phyloP scores from a whole-genome alignment of 2,797 vertebrate genomes.

The Sebastes dallii region DNA sequence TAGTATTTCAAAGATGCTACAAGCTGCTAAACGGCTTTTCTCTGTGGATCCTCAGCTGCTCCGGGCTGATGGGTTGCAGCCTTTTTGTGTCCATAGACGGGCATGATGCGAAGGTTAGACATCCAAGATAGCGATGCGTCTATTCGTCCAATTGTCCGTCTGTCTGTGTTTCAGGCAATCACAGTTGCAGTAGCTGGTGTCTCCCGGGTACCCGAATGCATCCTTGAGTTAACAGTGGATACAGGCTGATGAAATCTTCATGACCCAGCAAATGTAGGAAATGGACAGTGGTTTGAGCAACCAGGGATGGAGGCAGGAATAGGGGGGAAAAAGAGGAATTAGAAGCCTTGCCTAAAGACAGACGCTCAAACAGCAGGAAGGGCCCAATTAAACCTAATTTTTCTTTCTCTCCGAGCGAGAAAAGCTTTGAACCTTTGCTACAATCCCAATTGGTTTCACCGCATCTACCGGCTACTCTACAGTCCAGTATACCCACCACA shows the following conservation, averaged over 20 bases:
- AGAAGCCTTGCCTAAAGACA: slow-evolving; percentile 2
- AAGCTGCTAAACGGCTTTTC: slow-evolving; percentile 4
- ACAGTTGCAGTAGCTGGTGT: slow-evolving; percentile 31
- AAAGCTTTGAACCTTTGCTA: slow-evolving; percentile 12
- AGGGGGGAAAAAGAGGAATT: background rate
- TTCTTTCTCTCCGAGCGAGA: background rate
- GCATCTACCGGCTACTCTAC: background rate
- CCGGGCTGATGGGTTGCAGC: background rate
- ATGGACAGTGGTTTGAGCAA: slow-evolving; percentile 40
- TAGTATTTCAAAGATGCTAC: slow-evolving; percentile 33
- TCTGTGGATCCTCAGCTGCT: background rate
- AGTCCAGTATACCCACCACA: slow-evolving; percentile 9
- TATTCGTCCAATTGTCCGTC: background rate
- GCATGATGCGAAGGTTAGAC: slow-evolving; percentile 2
- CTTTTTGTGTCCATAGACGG: slow-evolving; percentile 2
- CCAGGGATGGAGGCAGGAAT: background rate
- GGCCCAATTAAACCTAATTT: background rate
- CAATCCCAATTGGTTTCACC: slow-evolving; percentile 10
- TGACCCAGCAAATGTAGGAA: slow-evolving; percentile 54
- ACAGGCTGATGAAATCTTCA: slow-evolving; percentile 63
- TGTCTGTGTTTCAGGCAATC: slow-evolving; percentile 29
- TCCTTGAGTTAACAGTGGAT: slow-evolving; percentile 49
- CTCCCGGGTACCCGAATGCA: slow-evolving; percentile 32
- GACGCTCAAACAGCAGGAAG: background rate
- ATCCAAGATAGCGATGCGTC: slow-evolving; percentile 20